A percentile compares a stretch with the other conserved stretches of the same genome.
These are phyloP conservation scores for Trematocara variabile DNA, from an alignment of 2,113 vertebrate species.

Conservation along the genomic window DNA sequence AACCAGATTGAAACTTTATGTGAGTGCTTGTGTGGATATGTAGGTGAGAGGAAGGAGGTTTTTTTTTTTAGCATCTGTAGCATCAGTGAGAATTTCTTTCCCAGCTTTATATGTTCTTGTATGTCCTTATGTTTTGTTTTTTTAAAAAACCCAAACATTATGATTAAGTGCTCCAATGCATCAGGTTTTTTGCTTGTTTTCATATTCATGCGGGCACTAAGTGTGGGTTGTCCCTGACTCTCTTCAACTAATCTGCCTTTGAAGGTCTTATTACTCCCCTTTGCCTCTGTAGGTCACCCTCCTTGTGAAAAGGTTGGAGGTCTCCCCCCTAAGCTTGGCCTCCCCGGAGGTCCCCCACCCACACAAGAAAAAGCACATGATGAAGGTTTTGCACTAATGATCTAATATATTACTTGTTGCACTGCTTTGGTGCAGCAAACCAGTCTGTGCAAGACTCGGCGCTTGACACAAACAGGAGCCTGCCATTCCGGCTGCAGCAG, in stretches of 20 bases:
- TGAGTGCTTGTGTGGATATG: neutral
- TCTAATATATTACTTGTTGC: neutral
- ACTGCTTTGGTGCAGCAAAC: neutral
- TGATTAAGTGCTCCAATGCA: neutral
- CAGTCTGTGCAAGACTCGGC: neutral
- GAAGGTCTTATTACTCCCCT: constrained; percentile 30
- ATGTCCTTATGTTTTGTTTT: neutral
- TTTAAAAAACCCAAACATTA: neutral
- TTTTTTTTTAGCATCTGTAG: neutral
- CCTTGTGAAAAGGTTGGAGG: constrained; percentile 28
- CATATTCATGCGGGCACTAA: neutral
- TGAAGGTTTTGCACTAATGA: neutral
- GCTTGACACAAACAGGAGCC: neutral
- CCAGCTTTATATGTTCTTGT: neutral
- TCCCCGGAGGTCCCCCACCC: neutral
- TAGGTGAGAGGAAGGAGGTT: neutral
- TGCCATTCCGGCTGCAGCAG: neutral
- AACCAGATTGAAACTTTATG: constrained; percentile 67
- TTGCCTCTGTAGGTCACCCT: constrained; percentile 39
- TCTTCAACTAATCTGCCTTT: constrained; percentile 37
- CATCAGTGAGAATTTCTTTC: neutral
- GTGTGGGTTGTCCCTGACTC: neutral
- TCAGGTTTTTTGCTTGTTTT: neutral
- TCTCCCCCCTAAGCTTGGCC: constrained; percentile 35
- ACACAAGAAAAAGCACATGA: neutral